These are phyloP conservation scores for Cossypha polioptera DNA, from an alignment of 2,797 vertebrate species.

Conservation along the genomic window DNA sequence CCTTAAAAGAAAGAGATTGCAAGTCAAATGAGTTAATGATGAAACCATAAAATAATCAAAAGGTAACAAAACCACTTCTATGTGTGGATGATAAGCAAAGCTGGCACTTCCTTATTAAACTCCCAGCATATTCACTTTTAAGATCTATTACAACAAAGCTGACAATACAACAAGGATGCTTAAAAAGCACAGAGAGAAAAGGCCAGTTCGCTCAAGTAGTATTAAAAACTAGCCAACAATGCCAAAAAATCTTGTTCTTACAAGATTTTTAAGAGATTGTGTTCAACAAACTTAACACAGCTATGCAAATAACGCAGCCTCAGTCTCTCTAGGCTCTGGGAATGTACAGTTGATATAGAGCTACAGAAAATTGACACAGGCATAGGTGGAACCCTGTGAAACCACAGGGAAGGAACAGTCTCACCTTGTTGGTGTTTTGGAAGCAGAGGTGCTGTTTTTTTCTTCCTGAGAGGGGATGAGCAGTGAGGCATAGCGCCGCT, in stretches of 20 bases:
- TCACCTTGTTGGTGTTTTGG: constrained; percentile 90
- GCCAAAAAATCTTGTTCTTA: neutral
- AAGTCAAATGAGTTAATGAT: neutral
- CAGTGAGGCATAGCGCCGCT: constrained; percentile 84
- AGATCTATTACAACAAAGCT: neutral
- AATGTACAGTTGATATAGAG: neutral
- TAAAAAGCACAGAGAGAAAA: neutral
- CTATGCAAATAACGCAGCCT: neutral
- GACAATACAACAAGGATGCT: neutral
- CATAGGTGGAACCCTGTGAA: neutral
- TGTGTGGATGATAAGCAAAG: neutral
- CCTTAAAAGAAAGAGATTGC: constrained; percentile 36
- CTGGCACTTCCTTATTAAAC: neutral
- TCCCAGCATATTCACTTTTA: neutral
- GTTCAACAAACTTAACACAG: neutral
- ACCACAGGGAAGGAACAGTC: neutral
- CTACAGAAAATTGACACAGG: neutral
- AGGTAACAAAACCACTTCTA: neutral
- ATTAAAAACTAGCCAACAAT: neutral
- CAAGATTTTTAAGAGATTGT: neutral
- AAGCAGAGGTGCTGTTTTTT: constrained; percentile 84
- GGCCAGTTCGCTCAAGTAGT: neutral
- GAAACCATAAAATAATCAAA: neutral
- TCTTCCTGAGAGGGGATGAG: constrained; percentile 81
- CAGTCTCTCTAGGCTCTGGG: neutral